Evolutionary conservation across 2,113 vertebrate species (phyloP), one percentile per base, ranked within the genome.

Genomic region (Tenrec ecaudatus): DNA sequence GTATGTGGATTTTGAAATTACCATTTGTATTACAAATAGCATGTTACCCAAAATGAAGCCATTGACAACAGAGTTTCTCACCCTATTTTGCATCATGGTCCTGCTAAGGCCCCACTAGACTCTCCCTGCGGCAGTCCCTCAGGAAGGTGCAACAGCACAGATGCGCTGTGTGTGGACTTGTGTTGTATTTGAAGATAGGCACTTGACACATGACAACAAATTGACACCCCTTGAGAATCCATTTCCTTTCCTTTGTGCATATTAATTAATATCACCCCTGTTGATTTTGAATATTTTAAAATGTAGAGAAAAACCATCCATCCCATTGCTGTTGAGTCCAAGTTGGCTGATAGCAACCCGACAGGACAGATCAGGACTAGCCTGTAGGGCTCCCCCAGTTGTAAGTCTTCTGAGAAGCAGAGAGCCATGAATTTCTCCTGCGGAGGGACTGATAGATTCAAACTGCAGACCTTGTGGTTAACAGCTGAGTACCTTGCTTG

Each of bases 241-340:
- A 53, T 53, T 53, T 53, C 47, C 19, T 22, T 80, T 19, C 31
- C 78, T 86, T 60, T 10, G 27, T 11, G 29, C 29, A 17, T 6
- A 40, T 3, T 10, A 12, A 53, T 53, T 10, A 53, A 53, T 77
- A 36, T 62, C 53, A 71, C 20, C 25, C 3, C 20, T 68, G 23
- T 16, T 75, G 27, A 27, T 62, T 88, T 69, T 88, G 57, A 93
- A 14, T 27, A 53, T 69, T 69, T 78, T 85, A 11, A 78, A 92
- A 33, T 85, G 17, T 31, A 88, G 25, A 92, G 64, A 86, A 94
- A 88, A 66, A 9, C 16, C 64, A 4, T 25, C 9, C 22, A 66
- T 66, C 64, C 64, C 25, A 27, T 25, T 25, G 64, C 64, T 25
- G 25, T 25, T 27, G 25, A 66, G 23, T 27, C 20, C 9, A 27